Evolutionary conservation across 2,797 vertebrate species (phyloP).

Genomic region (Melanotaenia trifasciata): DNA sequence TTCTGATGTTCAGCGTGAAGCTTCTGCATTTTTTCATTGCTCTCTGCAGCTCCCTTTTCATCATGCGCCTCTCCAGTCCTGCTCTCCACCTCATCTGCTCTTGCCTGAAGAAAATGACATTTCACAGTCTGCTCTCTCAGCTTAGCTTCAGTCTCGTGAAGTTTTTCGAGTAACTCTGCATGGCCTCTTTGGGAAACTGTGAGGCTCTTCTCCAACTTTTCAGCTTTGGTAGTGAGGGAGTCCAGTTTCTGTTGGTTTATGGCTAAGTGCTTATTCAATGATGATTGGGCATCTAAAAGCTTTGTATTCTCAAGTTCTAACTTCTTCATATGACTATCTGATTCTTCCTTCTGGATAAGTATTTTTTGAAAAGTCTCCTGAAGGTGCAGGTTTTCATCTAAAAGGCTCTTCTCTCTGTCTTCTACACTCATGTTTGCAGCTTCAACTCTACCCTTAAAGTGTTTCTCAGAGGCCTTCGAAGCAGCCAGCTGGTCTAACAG

Average conservation of each 20-base stretch:
- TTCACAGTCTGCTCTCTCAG: constrained; percentile 72
- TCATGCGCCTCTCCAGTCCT: constrained; percentile 64
- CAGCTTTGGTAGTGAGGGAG: constrained; percentile 71
- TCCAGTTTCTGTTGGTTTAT: constrained; percentile 81
- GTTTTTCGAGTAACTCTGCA: constrained; percentile 76
- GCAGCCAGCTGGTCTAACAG: constrained; percentile 78
- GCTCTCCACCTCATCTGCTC: constrained; percentile 73
- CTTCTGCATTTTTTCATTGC: constrained; percentile 71
- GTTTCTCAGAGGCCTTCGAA: constrained; percentile 83
- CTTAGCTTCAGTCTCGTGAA: constrained; percentile 73
- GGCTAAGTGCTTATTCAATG: constrained; percentile 70
- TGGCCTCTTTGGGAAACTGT: constrained; percentile 76
- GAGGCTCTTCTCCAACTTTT: constrained; percentile 82
- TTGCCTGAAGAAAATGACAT: constrained; percentile 75
- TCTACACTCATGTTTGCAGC: constrained; percentile 72
- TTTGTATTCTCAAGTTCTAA: constrained; percentile 80
- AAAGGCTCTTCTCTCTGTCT: constrained; percentile 83
- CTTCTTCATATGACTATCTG: constrained; percentile 77
- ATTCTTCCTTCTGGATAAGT: constrained; percentile 71
- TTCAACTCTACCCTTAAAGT: constrained; percentile 75
- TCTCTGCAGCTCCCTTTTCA: constrained; percentile 81
- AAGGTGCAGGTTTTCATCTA: constrained; percentile 81
- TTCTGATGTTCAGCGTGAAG: constrained; percentile 40
- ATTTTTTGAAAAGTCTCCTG: constrained; percentile 83
- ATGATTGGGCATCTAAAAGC: constrained; percentile 78